These are phyloP conservation scores for Phoeniculus purpureus DNA, from an alignment of 2,797 vertebrate genomes.

Conservation along the genomic window DNA sequence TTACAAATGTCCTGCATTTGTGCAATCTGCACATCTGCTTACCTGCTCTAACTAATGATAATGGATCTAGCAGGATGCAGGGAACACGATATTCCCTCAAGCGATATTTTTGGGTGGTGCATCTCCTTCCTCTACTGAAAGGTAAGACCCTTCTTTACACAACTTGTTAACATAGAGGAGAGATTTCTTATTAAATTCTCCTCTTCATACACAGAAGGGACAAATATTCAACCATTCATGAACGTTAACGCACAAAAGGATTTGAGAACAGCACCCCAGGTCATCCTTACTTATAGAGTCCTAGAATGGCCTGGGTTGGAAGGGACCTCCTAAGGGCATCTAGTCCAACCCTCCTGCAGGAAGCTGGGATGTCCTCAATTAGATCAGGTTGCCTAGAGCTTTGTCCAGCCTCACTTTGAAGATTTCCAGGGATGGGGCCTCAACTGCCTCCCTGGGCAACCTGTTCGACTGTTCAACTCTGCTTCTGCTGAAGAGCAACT, in stretches of 20 bases:
- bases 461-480: too few relatives aligned
- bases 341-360: too few relatives aligned
- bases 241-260: not conserved
- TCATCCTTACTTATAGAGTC: not conserved
- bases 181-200: not conserved
- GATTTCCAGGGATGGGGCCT: too few relatives aligned
- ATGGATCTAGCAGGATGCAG: conserved; percentile 63
- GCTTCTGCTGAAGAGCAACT: too few relatives aligned
- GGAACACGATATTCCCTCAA: conserved; percentile 56
- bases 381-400: too few relatives aligned
- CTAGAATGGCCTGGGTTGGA: too few relatives aligned
- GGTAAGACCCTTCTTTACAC: not conserved
- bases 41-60: conserved; percentile 68
- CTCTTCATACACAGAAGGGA: not conserved
- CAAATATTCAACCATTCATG: not conserved
- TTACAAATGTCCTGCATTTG: conserved; percentile 51
- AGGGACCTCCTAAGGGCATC: too few relatives aligned
- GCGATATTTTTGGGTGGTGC: not conserved
- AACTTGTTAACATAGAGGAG: not conserved
- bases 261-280: not conserved
- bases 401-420: too few relatives aligned
- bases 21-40: conserved; percentile 72
- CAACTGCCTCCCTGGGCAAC: too few relatives aligned
- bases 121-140: conserved; percentile 1
- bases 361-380: too few relatives aligned